Conservation (phyloP, 2,888 invertebrate genomes). For the Heteromyza rotundicornis region DNA sequence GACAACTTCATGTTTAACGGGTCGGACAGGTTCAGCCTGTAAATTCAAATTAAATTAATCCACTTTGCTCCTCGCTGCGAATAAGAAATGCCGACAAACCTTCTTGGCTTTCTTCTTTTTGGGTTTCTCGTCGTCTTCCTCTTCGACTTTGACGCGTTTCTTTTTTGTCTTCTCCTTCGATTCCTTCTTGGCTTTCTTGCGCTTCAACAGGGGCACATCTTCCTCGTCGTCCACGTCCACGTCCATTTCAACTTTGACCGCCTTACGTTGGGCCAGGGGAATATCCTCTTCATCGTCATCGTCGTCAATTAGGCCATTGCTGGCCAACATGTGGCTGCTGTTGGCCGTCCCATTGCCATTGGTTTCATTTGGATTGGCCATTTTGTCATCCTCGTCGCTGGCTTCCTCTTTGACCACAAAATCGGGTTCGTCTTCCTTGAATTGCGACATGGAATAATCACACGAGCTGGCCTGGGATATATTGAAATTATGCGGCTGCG, state of each 20-base stretch:
- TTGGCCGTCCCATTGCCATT: slow-evolving; percentile 13
- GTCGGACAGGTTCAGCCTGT: slow-evolving; percentile 27
- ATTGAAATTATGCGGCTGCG: slow-evolving; percentile 51
- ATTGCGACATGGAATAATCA: slow-evolving; percentile 75
- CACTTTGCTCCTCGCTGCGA: too few relatives aligned
- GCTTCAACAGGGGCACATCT: slow-evolving; percentile 60
- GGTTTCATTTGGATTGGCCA: slow-evolving; percentile 34
- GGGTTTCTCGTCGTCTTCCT: slow-evolving; percentile 66
- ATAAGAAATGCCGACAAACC: slow-evolving; percentile 33
- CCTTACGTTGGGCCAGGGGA: slow-evolving; percentile 70
- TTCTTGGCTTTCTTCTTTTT: slow-evolving; percentile 66
- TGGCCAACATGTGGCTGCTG: slow-evolving; percentile 30
- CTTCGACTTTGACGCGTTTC: slow-evolving; percentile 68
- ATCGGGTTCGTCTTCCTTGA: slow-evolving; percentile 65
- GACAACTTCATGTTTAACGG: slow-evolving; percentile 40
- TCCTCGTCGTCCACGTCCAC: slow-evolving; percentile 70
- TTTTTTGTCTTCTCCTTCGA: slow-evolving; percentile 67
- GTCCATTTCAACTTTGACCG: slow-evolving; percentile 53
- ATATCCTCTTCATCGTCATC: slow-evolving; percentile 75
- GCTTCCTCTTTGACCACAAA: slow-evolving; percentile 57
- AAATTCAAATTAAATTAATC: slow-evolving; percentile 5
- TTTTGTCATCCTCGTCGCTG: slow-evolving; percentile 50
- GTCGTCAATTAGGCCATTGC: too few relatives aligned
- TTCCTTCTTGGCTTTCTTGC: slow-evolving; percentile 62
- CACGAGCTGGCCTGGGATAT: slow-evolving; percentile 72